Conservation (phyloP, 2,797 vertebrate species). For the Cirrhinus mrigala region DNA sequence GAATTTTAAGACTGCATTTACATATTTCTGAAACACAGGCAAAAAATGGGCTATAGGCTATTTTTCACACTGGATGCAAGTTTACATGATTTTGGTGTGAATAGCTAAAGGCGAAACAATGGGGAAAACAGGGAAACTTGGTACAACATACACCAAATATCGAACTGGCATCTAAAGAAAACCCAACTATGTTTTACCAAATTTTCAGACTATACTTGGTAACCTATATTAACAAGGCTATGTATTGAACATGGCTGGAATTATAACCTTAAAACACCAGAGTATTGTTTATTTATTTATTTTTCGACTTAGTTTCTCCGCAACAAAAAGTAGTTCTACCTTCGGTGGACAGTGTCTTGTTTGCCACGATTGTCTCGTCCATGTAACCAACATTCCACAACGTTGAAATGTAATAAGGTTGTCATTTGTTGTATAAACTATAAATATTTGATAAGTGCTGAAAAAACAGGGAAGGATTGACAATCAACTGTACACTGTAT, state of each 20-base stretch:
- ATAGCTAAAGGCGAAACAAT: neutral
- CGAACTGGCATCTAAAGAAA: neutral
- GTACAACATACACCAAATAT: neutral
- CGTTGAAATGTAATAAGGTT: neutral
- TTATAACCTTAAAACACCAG: neutral
- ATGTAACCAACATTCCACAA: constrained; percentile 3
- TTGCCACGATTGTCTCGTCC: neutral
- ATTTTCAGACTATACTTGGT: neutral
- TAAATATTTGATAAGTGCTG: constrained; percentile 2
- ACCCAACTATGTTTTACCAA: neutral
- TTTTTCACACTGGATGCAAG: neutral
- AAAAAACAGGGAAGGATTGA: neutral
- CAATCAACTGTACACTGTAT: neutral
- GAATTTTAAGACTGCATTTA: neutral
- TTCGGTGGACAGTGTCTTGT: neutral
- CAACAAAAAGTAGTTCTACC: neutral
- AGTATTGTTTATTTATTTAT: neutral
- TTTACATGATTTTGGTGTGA: neutral
- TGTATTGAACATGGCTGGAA: neutral
- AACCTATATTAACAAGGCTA: neutral
- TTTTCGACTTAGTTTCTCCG: neutral
- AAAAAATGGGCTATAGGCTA: neutral
- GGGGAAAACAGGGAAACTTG: neutral
- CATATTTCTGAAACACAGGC: neutral
- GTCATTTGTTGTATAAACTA: neutral